Base-by-base conservation (phyloP, 2,113 vertebrate genomes). In the Crotalus viridis region DNA sequence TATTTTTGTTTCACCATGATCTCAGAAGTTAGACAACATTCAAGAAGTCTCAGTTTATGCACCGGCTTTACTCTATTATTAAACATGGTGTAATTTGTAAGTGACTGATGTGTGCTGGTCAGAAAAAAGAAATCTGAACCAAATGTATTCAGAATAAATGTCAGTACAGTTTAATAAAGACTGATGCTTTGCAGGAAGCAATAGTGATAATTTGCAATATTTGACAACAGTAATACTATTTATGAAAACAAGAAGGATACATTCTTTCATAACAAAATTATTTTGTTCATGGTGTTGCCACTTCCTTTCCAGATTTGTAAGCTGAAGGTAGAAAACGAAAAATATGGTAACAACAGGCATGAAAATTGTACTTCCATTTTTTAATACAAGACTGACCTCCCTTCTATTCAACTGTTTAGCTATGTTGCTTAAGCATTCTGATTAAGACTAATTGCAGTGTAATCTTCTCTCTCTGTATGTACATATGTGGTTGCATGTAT, bases 241-340 rank as follows among this genome's bases (percentile, higher is more conserved):
- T 96, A 95, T 94, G 64, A 91, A 96, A 90, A 24, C 22, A 55
- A 95, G 97, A 98, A 99, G 99, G 99, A 99, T 99, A 99, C 99
- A 99, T 95, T 99, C 99, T 97, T 99, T 99, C 99, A 99, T 99
- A 85, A 99, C 98, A 94, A 99, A 99, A 97, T 99, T 99, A 98
- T 99, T 99, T 98, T 99, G 99, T 93, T 99, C 99, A 95, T 98
- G 97, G 94, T 99, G 98, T 93, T 99, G 99, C 99, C 98, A 99
- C 93, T 99, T 99, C 97, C 98, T 98, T 96, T 99, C 99, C 98
- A 99, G 97, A 97, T 99, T 99, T 91, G 97, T 98, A 95, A 99
- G 98, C 99, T 99, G 94, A 93, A 97, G 96, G 93, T 89, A 96
- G 22, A 97, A 92, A 93, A 95, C 88, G 48, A 92, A 94, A 93